These are phyloP conservation scores for Myrmophylax atrothorax DNA, from an alignment of 2,113 vertebrate genomes.

Conservation along the genomic window DNA sequence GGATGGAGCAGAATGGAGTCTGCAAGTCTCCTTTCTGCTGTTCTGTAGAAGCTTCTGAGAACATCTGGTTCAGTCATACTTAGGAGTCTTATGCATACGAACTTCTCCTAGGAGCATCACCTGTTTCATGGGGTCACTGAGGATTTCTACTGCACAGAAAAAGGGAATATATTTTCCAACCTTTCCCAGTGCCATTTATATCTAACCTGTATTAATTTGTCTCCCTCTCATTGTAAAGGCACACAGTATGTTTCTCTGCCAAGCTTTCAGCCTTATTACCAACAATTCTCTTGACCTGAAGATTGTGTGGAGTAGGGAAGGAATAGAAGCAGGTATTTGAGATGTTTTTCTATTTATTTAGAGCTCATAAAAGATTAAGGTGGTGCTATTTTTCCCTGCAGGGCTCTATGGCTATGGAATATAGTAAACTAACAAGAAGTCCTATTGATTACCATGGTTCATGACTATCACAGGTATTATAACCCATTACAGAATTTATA, in stretches of 20 bases:
- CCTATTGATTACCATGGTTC: neutral
- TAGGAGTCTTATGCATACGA: neutral
- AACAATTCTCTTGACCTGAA: neutral
- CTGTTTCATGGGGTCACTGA: accelerated
- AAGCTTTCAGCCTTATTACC: neutral
- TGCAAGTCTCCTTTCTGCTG: neutral
- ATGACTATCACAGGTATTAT: neutral
- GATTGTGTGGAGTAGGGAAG: neutral
- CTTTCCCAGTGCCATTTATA: neutral
- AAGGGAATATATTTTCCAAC: neutral
- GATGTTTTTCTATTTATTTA: neutral
- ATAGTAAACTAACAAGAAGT: neutral
- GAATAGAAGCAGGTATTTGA: neutral
- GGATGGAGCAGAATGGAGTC: neutral
- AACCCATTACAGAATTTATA: neutral
- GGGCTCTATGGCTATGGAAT: accelerated
- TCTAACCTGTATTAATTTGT: neutral
- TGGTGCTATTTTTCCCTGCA: neutral
- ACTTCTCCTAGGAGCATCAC: neutral
- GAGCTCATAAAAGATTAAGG: neutral
- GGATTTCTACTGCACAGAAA: neutral
- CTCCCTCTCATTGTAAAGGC: neutral
- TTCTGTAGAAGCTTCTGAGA: neutral
- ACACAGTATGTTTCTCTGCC: neutral
- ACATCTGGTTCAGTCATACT: neutral